These are phyloP conservation scores for Aurelia aurita complex sp. Pacific DNA, from an alignment of 30 jellyfish, hydroid and myxozoan genomes.

Conservation along the genomic window DNA sequence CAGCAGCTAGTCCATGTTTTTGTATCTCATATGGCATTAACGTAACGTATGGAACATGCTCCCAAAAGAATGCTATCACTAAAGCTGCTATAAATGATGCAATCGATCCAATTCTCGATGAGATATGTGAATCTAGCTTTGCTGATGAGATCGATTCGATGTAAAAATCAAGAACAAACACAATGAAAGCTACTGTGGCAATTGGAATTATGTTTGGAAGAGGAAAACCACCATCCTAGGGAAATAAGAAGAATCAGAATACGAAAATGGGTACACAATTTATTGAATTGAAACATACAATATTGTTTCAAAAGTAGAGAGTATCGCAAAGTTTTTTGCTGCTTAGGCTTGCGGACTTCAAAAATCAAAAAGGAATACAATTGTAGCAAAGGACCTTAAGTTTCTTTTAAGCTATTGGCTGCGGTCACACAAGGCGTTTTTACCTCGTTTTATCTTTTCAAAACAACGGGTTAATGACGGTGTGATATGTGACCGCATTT, in stretches of 20 bases:
- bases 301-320: too few species aligned
- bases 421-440: too few species aligned
- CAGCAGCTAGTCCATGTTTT: slow-evolving; percentile 76
- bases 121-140: slow-evolving; percentile 48
- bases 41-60: slow-evolving; percentile 49
- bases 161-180: slow-evolving; percentile 75
- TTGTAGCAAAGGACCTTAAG: too few species aligned
- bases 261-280: neutral
- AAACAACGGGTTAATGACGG: too few species aligned
- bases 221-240: slow-evolving; percentile 20
- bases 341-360: too few species aligned
- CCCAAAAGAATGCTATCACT: slow-evolving; percentile 67
- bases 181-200: slow-evolving; percentile 32
- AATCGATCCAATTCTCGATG: slow-evolving; percentile 59
- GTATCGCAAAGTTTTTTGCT: too few species aligned
- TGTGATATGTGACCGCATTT: too few species aligned
- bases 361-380: too few species aligned
- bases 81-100: slow-evolving; percentile 72
- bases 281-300: too few species aligned
- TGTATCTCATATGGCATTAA: slow-evolving; percentile 46
- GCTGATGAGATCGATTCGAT: slow-evolving; percentile 67
- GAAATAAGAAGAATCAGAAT: neutral
- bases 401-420: too few species aligned
- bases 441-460: too few species aligned
- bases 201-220: slow-evolving; percentile 38